Evolutionary conservation across 2,797 vertebrate genomes (phyloP).

Genomic region (Cebuella pygmaea): DNA sequence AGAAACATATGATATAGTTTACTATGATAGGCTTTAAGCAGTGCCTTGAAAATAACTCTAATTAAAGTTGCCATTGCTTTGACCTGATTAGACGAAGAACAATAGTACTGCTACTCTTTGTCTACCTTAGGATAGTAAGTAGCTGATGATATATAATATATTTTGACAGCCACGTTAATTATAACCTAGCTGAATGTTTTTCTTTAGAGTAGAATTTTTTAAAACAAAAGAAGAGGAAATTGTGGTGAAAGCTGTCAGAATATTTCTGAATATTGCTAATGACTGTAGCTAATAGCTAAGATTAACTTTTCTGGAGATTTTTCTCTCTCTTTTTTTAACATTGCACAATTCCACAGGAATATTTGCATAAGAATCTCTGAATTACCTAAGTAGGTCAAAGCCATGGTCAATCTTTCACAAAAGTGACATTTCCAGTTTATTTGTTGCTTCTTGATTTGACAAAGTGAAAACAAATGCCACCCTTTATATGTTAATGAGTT

Average conservation of each 20-base stretch:
- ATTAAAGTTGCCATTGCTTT: conserved; percentile 90
- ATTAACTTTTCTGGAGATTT: conserved; percentile 52
- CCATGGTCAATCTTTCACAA: not conserved
- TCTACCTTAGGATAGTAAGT: conserved; percentile 88
- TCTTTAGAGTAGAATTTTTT: conserved; percentile 86
- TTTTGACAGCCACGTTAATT: conserved; percentile 96
- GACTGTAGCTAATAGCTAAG: conserved; percentile 75
- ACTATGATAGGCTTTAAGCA: conserved; percentile 85
- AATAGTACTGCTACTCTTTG: conserved; percentile 88
- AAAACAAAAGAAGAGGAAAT: conserved; percentile 83
- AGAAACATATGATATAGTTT: conserved; percentile 86
- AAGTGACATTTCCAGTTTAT: conserved; percentile 35
- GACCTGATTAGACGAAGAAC: conserved; percentile 93
- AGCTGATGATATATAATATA: conserved; percentile 92
- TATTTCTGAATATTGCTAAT: conserved; percentile 87
- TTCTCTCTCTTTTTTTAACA: not conserved
- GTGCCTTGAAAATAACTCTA: conserved; percentile 90
- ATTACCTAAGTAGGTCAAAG: conserved; percentile 59
- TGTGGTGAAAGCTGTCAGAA: conserved; percentile 92
- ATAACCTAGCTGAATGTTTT: conserved; percentile 90
- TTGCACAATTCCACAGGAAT: not conserved
- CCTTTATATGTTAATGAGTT: conserved; percentile 37
- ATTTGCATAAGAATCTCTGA: conserved; percentile 46
- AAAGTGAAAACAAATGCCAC: conserved; percentile 56
- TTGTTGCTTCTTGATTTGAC: conserved; percentile 39